These are phyloP conservation scores for Brachyistius frenatus DNA, from an alignment of 2,113 vertebrate genomes.

Conservation along the genomic window DNA sequence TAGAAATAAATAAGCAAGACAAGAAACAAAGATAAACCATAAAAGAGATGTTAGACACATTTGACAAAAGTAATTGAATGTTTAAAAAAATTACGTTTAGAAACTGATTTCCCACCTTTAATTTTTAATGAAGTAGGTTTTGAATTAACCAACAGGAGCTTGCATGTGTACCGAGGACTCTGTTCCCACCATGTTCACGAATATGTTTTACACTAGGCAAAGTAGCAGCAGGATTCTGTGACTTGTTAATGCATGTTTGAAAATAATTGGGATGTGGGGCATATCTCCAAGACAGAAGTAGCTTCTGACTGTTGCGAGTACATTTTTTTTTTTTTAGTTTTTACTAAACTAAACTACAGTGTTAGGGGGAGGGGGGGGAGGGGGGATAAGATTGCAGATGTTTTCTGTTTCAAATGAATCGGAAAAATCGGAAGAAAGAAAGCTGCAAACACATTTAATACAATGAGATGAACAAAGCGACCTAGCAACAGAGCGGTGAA, in stretches of 20 bases:
- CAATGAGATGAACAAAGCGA: constrained; percentile 23
- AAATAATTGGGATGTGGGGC: constrained; percentile 17
- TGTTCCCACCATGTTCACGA: not conserved
- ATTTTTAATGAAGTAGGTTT: no score
- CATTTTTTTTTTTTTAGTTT: constrained; percentile 13
- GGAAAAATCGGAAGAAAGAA: constrained; percentile 7
- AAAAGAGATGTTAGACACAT: not conserved
- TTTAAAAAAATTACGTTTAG: no score
- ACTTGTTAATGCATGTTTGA: constrained; percentile 22
- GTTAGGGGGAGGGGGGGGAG: not conserved
- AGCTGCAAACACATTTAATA: constrained; percentile 20
- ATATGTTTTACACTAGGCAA: constrained; percentile 19
- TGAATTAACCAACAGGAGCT: not conserved
- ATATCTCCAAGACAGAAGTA: constrained; percentile 26
- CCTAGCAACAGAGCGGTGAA: constrained; percentile 18
- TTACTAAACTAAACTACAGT: not conserved
- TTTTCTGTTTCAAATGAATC: constrained; percentile 15
- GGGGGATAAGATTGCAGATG: constrained; percentile 20
- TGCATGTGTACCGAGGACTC: not conserved
- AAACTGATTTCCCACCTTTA: no score
- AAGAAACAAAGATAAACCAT: not conserved
- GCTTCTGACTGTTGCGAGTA: constrained; percentile 13
- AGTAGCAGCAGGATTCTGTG: constrained; percentile 13
- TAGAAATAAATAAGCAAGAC: constrained; percentile 1
- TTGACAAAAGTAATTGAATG: not conserved